Evolutionary conservation across 64 coral and sea anemone genomes (phyloP).

Genomic region (Stichodactyla helianthus): DNA sequence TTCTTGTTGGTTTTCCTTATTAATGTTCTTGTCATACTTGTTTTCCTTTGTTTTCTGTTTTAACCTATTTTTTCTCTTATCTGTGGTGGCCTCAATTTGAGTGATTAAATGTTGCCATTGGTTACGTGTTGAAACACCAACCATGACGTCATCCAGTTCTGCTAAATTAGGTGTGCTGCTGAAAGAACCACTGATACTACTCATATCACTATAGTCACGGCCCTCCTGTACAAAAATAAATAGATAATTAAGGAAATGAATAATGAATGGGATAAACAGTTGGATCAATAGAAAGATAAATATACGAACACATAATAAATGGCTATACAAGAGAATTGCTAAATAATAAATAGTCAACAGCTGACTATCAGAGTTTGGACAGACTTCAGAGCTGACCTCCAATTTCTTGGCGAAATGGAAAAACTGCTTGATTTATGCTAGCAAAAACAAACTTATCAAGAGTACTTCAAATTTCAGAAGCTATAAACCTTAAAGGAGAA

Average conservation of each 20-base stretch:
- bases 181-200: slow-evolving; percentile 72
- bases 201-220: slow-evolving; percentile 67
- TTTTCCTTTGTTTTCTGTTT: slow-evolving; percentile 9
- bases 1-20: slow-evolving; percentile 16
- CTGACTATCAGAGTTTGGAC: no score
- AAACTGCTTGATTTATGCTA: no score
- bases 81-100: slow-evolving; percentile 70
- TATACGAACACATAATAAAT: no score
- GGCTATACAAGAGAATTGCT: no score
- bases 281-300: no score
- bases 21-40: slow-evolving; percentile 7
- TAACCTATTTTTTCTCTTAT: slow-evolving; percentile 23
- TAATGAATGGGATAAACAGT: not conserved
- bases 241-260: not conserved
- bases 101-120: slow-evolving; percentile 94
- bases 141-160: slow-evolving; percentile 92
- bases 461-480: no score
- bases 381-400: no score
- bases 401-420: no score
- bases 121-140: slow-evolving; percentile 85
- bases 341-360: no score
- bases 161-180: slow-evolving; percentile 66
- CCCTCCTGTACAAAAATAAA: slow-evolving; percentile 60
- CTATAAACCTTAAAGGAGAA: no score
- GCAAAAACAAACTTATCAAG: no score